phyloP scores from a whole-genome alignment of 1,140 invertebrate species.

The Carcinoscorpius rotundicauda region DNA sequence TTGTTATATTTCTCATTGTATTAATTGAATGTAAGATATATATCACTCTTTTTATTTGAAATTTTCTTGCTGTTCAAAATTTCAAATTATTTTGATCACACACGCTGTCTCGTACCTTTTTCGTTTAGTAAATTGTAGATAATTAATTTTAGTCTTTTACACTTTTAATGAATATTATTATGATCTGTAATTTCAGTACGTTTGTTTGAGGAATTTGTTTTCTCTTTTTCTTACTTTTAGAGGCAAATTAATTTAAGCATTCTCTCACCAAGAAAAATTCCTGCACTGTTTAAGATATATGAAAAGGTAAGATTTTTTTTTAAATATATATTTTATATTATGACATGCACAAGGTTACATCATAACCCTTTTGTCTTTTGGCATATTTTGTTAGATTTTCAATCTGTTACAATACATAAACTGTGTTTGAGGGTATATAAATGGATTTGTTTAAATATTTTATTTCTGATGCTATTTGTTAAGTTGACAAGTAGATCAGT shows the following conservation, averaged over 20 bases:
- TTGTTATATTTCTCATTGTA: constrained; percentile 3
- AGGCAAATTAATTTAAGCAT: constrained; percentile 73
- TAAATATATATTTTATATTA: neutral
- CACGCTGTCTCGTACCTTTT: too few species aligned
- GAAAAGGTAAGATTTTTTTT: constrained; percentile 31
- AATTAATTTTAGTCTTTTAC: too few species aligned
- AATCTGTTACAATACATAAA: too few species aligned
- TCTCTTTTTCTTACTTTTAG: constrained; percentile 36
- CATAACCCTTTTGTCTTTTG: constrained; percentile 30
- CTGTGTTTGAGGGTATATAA: too few species aligned
- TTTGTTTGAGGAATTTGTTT: constrained; percentile 1
- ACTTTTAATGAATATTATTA: neutral
- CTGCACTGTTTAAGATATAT: constrained; percentile 39
- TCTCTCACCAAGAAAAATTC: constrained; percentile 74
- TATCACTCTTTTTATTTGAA: neutral
- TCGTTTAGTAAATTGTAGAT: too few species aligned
- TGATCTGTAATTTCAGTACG: constrained; percentile 3
- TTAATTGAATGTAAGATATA: constrained; percentile 3
- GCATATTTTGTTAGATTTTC: constrained; percentile 41
- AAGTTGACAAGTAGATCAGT: too few species aligned
- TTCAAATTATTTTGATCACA: constrained; percentile 4
- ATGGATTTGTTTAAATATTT: too few species aligned
- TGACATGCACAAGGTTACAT: neutral
- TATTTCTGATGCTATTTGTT: too few species aligned
- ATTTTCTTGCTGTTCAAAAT: neutral